Conservation (phyloP, 2,797 vertebrate genomes). For the Pantherophis alleghaniensis region DNA sequence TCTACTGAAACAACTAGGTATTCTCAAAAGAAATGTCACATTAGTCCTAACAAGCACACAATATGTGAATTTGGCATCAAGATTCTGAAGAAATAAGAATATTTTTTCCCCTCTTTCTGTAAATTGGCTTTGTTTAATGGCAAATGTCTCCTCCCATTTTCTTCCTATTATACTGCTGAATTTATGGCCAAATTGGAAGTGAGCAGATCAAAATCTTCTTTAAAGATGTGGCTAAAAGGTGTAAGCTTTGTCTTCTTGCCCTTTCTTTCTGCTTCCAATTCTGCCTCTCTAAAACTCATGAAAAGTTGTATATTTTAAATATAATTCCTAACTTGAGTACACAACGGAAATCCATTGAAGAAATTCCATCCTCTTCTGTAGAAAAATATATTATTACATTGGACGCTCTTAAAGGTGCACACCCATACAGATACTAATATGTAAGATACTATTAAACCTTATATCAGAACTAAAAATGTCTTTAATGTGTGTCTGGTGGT, state of each 20-base stretch:
- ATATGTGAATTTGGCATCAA: background rate
- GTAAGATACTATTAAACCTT: background rate
- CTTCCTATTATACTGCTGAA: background rate
- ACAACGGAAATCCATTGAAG: background rate
- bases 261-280: background rate
- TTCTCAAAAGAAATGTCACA: background rate
- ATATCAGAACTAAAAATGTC: background rate
- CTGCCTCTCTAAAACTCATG: background rate
- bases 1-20: background rate
- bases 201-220: background rate
- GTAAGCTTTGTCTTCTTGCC: background rate
- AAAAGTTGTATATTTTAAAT: background rate
- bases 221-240: background rate
- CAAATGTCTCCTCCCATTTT: background rate
- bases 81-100: background rate
- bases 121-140: background rate
- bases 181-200: background rate
- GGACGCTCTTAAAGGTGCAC: background rate
- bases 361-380: background rate
- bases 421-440: background rate
- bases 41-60: no score
- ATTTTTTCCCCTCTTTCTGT: background rate
- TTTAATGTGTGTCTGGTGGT: background rate
- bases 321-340: background rate
- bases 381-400: background rate